Conservation (phyloP, 2,113 vertebrate species). For the Lamprotornis superbus region DNA sequence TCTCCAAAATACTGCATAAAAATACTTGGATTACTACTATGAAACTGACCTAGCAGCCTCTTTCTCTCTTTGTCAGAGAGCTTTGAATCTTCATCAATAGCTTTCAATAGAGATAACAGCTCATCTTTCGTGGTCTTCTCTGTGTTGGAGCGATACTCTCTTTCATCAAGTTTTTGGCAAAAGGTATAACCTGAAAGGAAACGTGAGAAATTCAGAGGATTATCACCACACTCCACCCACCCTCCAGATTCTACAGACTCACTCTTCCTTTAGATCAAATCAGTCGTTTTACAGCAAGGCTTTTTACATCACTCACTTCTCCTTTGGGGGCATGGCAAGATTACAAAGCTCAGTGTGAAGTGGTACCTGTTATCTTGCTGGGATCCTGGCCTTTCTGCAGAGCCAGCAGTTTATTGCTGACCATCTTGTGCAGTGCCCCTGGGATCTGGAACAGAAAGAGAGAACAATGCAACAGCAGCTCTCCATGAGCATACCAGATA, state of each 20-base stretch:
- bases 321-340: not conserved
- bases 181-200: conserved; percentile 80
- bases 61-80: conserved; percentile 89
- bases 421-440: conserved; percentile 89
- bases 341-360: not conserved
- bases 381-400: conserved; percentile 87
- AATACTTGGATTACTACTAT: conserved; percentile 88
- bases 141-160: conserved; percentile 73
- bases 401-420: conserved; percentile 86
- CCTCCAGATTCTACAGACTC: fast-evolving
- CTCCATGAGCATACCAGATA: not conserved
- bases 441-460: conserved; percentile 79
- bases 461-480: not conserved
- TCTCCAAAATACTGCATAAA: conserved; percentile 94
- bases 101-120: conserved; percentile 81
- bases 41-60: conserved; percentile 88
- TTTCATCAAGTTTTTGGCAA: conserved; percentile 80
- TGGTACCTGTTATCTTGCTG: conserved; percentile 80
- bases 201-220: not conserved
- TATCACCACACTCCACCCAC: not conserved
- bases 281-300: not conserved
- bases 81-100: conserved; percentile 86
- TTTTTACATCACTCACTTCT: not conserved
- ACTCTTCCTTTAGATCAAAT: not conserved
- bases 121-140: conserved; percentile 88